A percentile compares a stretch with the other conserved stretches of the same genome.
Evolutionary conservation across 2,113 vertebrate genomes (phyloP).

Genomic region (Lagenorhynchus albirostris): DNA sequence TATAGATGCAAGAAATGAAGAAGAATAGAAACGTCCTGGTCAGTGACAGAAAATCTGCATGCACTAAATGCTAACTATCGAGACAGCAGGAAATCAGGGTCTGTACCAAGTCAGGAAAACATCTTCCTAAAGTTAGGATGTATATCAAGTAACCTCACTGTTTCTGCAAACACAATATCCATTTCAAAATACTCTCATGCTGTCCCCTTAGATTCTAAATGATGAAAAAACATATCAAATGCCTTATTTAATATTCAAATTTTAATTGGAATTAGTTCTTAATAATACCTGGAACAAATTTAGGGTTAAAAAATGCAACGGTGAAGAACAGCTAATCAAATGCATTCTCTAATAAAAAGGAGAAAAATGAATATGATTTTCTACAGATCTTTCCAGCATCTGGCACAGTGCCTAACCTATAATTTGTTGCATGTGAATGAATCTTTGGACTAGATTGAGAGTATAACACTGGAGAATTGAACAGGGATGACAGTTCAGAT

Average conservation of each 20-base stretch:
- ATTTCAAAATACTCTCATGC: neutral
- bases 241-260: neutral
- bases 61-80: neutral
- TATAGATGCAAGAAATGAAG: neutral
- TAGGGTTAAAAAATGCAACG: neutral
- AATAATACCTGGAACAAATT: neutral
- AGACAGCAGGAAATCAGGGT: neutral
- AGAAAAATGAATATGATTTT: neutral
- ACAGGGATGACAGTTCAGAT: neutral
- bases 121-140: neutral
- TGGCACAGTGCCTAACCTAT: neutral
- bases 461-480: neutral
- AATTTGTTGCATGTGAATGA: neutral
- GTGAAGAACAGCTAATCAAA: neutral
- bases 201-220: neutral
- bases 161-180: neutral
- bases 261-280: neutral
- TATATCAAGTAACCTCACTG: neutral
- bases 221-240: neutral
- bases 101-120: neutral
- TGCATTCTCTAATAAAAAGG: neutral
- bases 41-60: rapidly evolving
- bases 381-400: neutral
- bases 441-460: neutral
- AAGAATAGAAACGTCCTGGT: neutral